Evolutionary conservation across 2,888 invertebrate genomes (phyloP).

Genomic region (Chloroclystis v-ata): DNA sequence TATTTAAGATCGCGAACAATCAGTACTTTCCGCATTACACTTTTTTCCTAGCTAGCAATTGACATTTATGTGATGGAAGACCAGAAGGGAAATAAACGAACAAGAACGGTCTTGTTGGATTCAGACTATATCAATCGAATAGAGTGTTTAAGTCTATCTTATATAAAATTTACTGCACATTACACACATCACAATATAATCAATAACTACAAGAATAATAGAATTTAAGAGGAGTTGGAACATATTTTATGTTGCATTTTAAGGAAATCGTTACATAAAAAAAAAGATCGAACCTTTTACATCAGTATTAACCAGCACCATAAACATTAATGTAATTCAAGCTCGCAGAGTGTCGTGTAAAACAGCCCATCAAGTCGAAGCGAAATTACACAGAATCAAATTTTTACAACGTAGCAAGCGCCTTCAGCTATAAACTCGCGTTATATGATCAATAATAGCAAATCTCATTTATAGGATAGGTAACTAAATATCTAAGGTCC

Average conservation of each 20-base stretch:
- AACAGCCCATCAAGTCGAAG: slow-evolving; percentile 41
- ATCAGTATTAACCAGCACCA: slow-evolving; percentile 20
- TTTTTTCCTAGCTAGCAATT: too few species aligned
- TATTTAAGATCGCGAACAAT: too few species aligned
- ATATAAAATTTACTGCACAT: too few species aligned
- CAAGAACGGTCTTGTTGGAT: too few species aligned
- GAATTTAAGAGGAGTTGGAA: too few species aligned
- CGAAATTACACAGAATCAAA: slow-evolving; percentile 44
- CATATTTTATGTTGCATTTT: background rate
- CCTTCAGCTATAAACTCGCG: slow-evolving; percentile 37
- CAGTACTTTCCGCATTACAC: too few species aligned
- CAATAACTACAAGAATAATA: too few species aligned
- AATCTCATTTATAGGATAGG: slow-evolving; percentile 43
- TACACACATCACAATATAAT: too few species aligned
- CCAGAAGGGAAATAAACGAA: too few species aligned
- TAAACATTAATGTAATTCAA: slow-evolving; percentile 29
- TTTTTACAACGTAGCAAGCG: slow-evolving; percentile 43
- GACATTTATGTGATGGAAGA: too few species aligned
- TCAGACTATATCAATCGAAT: too few species aligned
- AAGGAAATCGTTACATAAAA: background rate
- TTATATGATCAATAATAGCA: slow-evolving; percentile 39
- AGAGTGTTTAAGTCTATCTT: too few species aligned
- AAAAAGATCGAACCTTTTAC: slow-evolving; percentile 15
- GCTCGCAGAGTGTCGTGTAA: slow-evolving; percentile 30
- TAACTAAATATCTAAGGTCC: slow-evolving; percentile 22